Evolutionary conservation across 2,113 vertebrate genomes (phyloP).

Genomic region (Chiloscyllium plagiosum): DNA sequence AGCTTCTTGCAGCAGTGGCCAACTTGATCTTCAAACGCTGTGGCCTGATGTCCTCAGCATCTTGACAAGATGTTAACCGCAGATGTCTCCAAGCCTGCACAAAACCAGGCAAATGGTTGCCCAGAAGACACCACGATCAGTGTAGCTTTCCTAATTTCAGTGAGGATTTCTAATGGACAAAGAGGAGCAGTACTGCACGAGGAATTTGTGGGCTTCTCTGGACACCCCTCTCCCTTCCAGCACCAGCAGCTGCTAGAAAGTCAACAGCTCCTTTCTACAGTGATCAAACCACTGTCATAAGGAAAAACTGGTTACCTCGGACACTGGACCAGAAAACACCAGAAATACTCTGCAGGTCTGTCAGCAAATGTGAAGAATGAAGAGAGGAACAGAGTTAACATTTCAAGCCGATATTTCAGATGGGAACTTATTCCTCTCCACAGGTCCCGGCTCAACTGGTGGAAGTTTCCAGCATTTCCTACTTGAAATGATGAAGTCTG

Average conservation of each 20-base stretch:
- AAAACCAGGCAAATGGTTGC: neutral
- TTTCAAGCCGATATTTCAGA: neutral
- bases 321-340: neutral
- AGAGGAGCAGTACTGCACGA: neutral
- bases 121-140: neutral
- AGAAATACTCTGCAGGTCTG: neutral
- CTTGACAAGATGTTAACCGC: neutral
- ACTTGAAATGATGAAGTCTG: neutral
- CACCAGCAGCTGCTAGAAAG: neutral
- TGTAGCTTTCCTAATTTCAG: neutral
- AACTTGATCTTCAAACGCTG: neutral
- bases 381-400: neutral
- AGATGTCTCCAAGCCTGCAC: neutral
- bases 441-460: neutral
- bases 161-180: neutral
- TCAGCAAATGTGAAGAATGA: neutral
- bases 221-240: neutral
- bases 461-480: neutral
- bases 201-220: neutral
- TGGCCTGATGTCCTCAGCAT: neutral
- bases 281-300: neutral
- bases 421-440: neutral
- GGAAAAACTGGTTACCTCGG: neutral
- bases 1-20: neutral
- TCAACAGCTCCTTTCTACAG: neutral